Evolutionary conservation across 2,888 invertebrate genomes (phyloP), one percentile per base, ranked within the genome.

Genomic region (Antheraea yamamai): DNA sequence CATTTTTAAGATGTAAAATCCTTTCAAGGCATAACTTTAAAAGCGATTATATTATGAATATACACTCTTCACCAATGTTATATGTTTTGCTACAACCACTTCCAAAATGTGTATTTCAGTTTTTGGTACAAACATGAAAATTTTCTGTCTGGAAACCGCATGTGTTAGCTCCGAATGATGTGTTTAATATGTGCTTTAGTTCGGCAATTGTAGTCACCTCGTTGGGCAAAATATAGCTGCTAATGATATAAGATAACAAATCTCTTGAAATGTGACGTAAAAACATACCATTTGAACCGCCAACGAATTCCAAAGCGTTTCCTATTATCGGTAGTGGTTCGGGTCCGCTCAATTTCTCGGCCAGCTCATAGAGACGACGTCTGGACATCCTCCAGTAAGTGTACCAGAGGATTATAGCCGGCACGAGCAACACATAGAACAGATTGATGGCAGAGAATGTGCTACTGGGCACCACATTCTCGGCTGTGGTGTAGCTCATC

Each of bases 311-410:
- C 64, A 97, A 90, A 2, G 97, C 96, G 84, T 97, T 97, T 81
- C 98, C 98, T 70, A 98, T 83, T 0, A 98, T 77, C 0, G 98
- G 98, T 55, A 95, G 91, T 61, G 97, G 97, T 4, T 92, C 84
- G 0, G 97, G 97, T 80, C 98, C 98, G 0, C 96, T 96, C 70
- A 98, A 87, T 83, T 96, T 96, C 0, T 95, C 96, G 1, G 97
- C 97, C 74, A 97, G 91, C 84, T 97, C 96, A 78, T 96, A 94
- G 86, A 98, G 83, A 84, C 96, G 96, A 64, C 96, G 95, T n/a
- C 97, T 95, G 16, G 97, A 97, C 82, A 97, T 92, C 73, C 96
- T 95, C 96, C 97, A 98, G 91, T 98, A 98, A 51, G 96, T 93
- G 86, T 96, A 96, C 95, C 96, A 97, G 73, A 98, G 94, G 4